Evolutionary conservation across 2,888 invertebrate species (phyloP).

Genomic region (Drosophila cracens): DNA sequence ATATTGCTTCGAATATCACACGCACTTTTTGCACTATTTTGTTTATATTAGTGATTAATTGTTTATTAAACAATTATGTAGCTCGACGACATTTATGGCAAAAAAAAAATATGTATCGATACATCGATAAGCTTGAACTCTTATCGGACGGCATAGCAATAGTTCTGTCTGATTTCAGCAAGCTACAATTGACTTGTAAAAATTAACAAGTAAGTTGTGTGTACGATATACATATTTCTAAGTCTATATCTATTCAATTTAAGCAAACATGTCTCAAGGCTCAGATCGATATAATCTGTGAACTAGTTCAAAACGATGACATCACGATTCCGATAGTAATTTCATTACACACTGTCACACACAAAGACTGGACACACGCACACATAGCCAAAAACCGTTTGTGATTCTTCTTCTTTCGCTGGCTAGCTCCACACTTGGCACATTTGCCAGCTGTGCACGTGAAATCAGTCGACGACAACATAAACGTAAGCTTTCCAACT

Average conservation of each 20-base stretch:
- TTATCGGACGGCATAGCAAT: constrained; percentile 24
- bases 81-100: constrained; percentile 57
- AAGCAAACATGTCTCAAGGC: neutral
- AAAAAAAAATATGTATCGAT: constrained; percentile 54
- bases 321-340: constrained; percentile 50
- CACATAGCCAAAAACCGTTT: constrained; percentile 18
- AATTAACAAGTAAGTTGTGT: neutral
- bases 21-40: constrained; percentile 64
- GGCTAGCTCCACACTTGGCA: constrained; percentile 40
- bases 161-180: constrained; percentile 2
- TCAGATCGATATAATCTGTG: constrained; percentile 12
- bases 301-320: constrained; percentile 49
- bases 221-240: neutral
- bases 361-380: neutral
- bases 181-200: neutral
- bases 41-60: constrained; percentile 79
- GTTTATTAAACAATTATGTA: constrained; percentile 79
- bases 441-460: constrained; percentile 77
- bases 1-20: constrained; percentile 34
- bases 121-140: constrained; percentile 36
- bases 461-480: constrained; percentile 52
- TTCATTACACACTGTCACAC: constrained; percentile 1
- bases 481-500: constrained; percentile 20
- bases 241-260: neutral
- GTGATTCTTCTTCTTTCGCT: constrained; percentile 37